These are phyloP conservation scores for Cheilosia variabilis DNA, from an alignment of 2,888 invertebrate genomes.

Conservation along the genomic window DNA sequence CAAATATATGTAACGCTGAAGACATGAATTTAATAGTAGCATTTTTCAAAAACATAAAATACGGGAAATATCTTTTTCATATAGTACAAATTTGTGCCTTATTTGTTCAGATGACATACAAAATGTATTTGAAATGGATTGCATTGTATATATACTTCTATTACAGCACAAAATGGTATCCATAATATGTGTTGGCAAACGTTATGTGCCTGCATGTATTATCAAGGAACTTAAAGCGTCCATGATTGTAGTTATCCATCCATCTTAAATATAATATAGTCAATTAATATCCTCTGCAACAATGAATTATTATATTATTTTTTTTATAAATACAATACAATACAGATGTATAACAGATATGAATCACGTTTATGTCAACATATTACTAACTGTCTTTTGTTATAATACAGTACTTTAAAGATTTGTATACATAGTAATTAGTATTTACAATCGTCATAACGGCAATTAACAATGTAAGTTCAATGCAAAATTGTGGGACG, in stretches of 20 bases:
- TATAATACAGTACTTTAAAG: conserved; percentile 6
- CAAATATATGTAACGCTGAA: background rate
- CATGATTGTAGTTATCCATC: conserved; percentile 19
- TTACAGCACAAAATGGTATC: conserved; percentile 45
- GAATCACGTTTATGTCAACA: background rate
- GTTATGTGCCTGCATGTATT: conserved; percentile 41
- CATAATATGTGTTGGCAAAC: conserved; percentile 16
- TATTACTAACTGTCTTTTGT: conserved; percentile 2
- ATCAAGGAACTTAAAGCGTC: conserved; percentile 7
- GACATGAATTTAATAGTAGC: conserved; percentile 41
- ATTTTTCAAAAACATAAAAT: conserved; percentile 52
- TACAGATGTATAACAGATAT: background rate
- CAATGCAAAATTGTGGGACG: background rate
- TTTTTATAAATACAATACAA: background rate
- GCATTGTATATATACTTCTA: conserved; percentile 40
- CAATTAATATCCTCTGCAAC: conserved; percentile 20
- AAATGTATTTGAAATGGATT: conserved; percentile 40
- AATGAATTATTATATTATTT: background rate
- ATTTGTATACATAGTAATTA: conserved; percentile 4
- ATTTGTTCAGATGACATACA: conserved; percentile 74
- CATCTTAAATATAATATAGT: conserved; percentile 36
- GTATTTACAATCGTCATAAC: conserved; percentile 7
- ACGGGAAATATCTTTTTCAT: conserved; percentile 73
- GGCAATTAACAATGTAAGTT: conserved; percentile 6
- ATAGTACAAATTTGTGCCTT: conserved; percentile 78